Base-by-base conservation (phyloP, 2,888 invertebrate species). In the Andrena bicolor region DNA sequence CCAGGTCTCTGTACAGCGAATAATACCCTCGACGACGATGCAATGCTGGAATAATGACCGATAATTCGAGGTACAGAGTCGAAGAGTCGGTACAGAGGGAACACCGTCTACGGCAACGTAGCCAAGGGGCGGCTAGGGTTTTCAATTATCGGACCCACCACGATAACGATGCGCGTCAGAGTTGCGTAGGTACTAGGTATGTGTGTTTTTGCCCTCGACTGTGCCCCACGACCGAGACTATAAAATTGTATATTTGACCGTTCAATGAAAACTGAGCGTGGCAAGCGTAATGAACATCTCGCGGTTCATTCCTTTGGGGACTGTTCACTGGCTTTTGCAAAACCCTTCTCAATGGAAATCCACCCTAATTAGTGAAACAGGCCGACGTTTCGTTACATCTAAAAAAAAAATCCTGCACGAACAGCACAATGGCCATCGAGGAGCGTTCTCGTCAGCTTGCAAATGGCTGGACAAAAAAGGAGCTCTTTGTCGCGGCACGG, bases 81-180 rank as follows among this genome's bases (percentile, higher is more conserved):
- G 49, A 35, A 35, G 35, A 35, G 56, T 77, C 74, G 81, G 48
- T 75, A 71, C 82, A 74, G 74, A 71, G 76, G 56, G 79, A 82
- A 77, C 74, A 70, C 71, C 28, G 65, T 69, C 41, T 61, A 71
- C 74, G 63, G 68, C 66, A 68, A 56, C 28, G 70, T 48, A 51
- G 69, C 32, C 32, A 51, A 79, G 68, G 66, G 61, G 69, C 70
- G 82, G 71, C 74, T 73, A 77, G 65, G 75, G 76, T 85, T 85
- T 85, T 85, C 85, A 85, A 85, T 85, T 85, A 85, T 80, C 82
- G 79, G 68, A 71, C 81, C 77, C 66, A 71, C 49, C 58, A 61
- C 76, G 80, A 72, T 76, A 81, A 76, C 73, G 68, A 77, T 28
- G 58, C 48, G 41, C 64, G 69, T 26, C 28, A 26, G 56, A 78